A percentile compares a stretch with the other conserved stretches of the same genome.
phyloP scores from a whole-genome alignment of 2,113 vertebrate genomes.

The Lucifuga dentata region DNA sequence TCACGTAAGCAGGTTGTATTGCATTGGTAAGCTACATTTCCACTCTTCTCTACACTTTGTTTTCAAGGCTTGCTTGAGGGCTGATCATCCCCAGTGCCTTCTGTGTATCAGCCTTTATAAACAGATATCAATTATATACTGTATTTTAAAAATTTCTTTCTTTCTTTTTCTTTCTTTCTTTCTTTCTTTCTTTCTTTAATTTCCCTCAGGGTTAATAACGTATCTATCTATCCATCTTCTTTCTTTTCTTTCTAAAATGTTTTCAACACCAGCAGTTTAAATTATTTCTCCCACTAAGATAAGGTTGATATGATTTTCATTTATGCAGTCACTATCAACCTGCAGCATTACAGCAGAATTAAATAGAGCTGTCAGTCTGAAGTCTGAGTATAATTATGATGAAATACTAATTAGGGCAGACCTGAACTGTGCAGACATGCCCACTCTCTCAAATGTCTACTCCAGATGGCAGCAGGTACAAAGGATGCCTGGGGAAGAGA shows the following conservation, averaged over 20 bases:
- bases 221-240: too few relatives aligned
- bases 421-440: conserved; percentile 67
- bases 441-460: conserved; percentile 61
- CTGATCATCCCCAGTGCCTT: not conserved
- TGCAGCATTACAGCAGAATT: conserved; percentile 45
- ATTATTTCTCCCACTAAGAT: conserved; percentile 13
- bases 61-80: not conserved
- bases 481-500: conserved; percentile 55
- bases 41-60: not conserved
- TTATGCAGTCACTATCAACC: conserved; percentile 32
- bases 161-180: too few relatives aligned
- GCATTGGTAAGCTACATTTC: not conserved
- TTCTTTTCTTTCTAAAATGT: not conserved
- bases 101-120: not conserved
- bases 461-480: conserved; percentile 76
- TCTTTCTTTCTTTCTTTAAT: not conserved
- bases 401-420: conserved; percentile 75
- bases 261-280: not conserved
- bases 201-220: not conserved
- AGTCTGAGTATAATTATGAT: conserved; percentile 73
- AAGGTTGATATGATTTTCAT: conserved; percentile 23
- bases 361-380: conserved; percentile 71
- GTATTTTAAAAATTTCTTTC: too few relatives aligned
- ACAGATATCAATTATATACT: too few relatives aligned
- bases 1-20: not conserved